phyloP scores from a whole-genome alignment of 2,888 invertebrate species.

The Luperina nickerlii region DNA sequence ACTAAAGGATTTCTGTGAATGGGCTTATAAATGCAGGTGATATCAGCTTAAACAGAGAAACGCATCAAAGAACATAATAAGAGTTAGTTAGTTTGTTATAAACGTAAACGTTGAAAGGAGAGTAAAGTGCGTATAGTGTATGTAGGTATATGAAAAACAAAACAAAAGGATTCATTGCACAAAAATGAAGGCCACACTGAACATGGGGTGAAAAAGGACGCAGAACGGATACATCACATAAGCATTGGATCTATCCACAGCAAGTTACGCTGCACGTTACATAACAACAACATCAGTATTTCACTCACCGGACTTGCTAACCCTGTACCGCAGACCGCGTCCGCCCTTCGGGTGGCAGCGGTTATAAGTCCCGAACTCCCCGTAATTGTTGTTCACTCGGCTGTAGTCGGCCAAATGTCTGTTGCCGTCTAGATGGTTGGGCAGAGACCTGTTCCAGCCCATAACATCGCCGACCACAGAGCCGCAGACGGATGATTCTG shows the following conservation, averaged over 20 bases:
- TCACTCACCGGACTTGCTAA: conserved; percentile 87
- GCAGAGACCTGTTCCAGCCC: conserved; percentile 91
- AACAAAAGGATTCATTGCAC: not conserved
- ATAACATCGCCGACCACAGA: conserved; percentile 88
- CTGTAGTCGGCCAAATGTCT: conserved; percentile 90
- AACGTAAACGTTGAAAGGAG: not conserved
- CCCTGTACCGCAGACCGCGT: conserved; percentile 85
- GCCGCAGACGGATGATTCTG: conserved; percentile 88
- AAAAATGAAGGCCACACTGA: not conserved
- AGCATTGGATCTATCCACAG: not conserved
- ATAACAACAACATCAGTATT: conserved; percentile 33
- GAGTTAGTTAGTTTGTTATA: too few relatives aligned
- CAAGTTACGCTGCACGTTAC: not conserved
- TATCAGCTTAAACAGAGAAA: not conserved
- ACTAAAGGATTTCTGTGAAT: not conserved
- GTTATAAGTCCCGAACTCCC: conserved; percentile 86
- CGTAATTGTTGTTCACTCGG: conserved; percentile 90
- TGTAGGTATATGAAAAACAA: not conserved
- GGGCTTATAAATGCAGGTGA: not conserved
- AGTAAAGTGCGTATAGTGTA: not conserved
- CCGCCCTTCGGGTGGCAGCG: conserved; percentile 86
- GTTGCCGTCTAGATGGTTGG: conserved; percentile 92
- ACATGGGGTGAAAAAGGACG: not conserved
- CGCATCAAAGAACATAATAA: not conserved
- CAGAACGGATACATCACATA: not conserved